These are phyloP conservation scores for Graphium colonna DNA, from an alignment of 2,888 invertebrate species.

Conservation along the genomic window DNA sequence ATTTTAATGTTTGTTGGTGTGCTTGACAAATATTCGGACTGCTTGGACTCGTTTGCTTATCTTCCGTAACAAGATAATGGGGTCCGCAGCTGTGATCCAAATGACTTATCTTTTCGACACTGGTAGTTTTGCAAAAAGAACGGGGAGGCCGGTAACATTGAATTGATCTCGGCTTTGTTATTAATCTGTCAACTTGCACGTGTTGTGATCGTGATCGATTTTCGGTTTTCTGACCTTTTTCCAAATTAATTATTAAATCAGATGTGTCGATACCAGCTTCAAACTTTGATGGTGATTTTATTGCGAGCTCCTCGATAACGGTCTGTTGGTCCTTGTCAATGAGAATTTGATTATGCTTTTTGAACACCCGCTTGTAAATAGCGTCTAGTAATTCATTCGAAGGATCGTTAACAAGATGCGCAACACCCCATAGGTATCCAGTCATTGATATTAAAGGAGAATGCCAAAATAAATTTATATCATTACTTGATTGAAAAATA, in stretches of 20 bases:
- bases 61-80: slow-evolving; percentile 30
- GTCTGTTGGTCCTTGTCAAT: slow-evolving; percentile 8
- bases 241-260: slow-evolving; percentile 8
- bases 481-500: no score
- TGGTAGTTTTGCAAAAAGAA: slow-evolving; percentile 42
- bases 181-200: slow-evolving; percentile 40
- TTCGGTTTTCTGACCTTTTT: slow-evolving; percentile 18
- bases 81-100: slow-evolving; percentile 38
- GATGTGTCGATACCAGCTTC: slow-evolving; percentile 17
- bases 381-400: slow-evolving; percentile 46
- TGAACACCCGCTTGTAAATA: slow-evolving; percentile 29
- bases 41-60: slow-evolving; percentile 38
- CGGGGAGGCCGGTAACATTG: slow-evolving; percentile 36
- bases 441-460: slow-evolving; percentile 42
- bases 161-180: slow-evolving; percentile 35
- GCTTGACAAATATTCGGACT: slow-evolving; percentile 40
- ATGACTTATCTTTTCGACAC: slow-evolving; percentile 29
- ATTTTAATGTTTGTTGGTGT: slow-evolving; percentile 41
- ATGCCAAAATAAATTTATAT: no score
- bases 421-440: slow-evolving; percentile 50
- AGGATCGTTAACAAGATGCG: slow-evolving; percentile 55
- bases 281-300: slow-evolving; percentile 3
- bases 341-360: slow-evolving; percentile 1
- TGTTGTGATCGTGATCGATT: slow-evolving; percentile 29
- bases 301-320: not conserved